These are phyloP conservation scores for Tinea trinotella DNA, from an alignment of 2,888 invertebrate genomes.

Conservation along the genomic window DNA sequence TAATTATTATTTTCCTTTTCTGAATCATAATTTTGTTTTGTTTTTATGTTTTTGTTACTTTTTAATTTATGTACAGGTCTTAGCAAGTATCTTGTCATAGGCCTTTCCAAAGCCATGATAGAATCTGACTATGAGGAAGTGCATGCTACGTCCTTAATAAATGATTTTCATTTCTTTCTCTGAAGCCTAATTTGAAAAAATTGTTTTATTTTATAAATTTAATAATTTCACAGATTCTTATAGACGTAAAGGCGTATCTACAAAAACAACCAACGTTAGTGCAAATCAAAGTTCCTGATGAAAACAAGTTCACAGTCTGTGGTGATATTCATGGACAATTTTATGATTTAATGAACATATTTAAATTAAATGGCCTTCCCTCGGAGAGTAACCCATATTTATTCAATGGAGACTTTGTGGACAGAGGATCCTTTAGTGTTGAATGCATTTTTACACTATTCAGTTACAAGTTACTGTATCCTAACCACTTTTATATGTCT, in stretches of 20 bases:
- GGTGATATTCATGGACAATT: constrained; percentile 99
- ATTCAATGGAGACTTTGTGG: constrained; percentile 99
- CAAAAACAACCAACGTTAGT: constrained; percentile 89
- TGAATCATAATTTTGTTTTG: no score
- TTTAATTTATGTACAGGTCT: no score
- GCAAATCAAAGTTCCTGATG: constrained; percentile 88
- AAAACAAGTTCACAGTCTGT: constrained; percentile 96
- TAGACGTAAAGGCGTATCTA: constrained; percentile 90
- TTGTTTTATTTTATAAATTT: no score
- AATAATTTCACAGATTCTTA: constrained; percentile 80
- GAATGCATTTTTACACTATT: constrained; percentile 99
- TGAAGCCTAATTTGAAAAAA: no score
- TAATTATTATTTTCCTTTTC: no score
- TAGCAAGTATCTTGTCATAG: no score
- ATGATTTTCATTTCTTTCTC: no score
- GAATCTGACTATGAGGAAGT: no score
- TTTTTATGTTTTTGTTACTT: no score
- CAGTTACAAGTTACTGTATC: constrained; percentile 96
- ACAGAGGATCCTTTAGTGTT: constrained; percentile 98
- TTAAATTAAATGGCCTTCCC: constrained; percentile 96
- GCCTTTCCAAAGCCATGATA: no score
- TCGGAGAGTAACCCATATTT: constrained; percentile 96
- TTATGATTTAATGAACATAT: constrained; percentile 98
- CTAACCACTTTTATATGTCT: constrained; percentile 97
- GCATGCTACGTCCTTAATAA: no score